phyloP scores from a whole-genome alignment of 2,113 vertebrate species.

The Triplophysa dalaica region DNA sequence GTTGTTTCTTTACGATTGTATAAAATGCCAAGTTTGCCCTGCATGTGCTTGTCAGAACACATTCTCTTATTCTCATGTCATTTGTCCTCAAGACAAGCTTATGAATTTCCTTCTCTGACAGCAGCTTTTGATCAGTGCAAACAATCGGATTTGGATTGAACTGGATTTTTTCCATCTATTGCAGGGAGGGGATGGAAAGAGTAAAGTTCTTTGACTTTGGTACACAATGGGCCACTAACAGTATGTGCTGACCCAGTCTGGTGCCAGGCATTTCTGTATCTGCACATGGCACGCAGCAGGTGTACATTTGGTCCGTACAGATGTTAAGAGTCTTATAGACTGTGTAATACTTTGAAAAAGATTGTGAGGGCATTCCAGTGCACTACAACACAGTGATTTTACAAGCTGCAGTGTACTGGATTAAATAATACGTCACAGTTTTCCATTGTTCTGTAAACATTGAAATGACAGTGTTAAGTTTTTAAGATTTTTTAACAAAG shows the following conservation, averaged over 20 bases:
- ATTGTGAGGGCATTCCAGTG: slow-evolving; percentile 13
- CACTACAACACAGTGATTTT: slow-evolving; percentile 13
- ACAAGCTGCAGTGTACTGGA: background rate
- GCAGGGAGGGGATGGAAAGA: background rate
- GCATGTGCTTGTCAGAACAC: slow-evolving; percentile 38
- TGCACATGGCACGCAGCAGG: slow-evolving; percentile 26
- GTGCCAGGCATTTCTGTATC: slow-evolving; percentile 11
- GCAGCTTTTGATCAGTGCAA: slow-evolving; percentile 15
- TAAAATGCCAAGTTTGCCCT: slow-evolving; percentile 16
- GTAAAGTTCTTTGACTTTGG: slow-evolving; percentile 23
- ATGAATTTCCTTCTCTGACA: slow-evolving; percentile 16
- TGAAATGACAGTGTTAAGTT: too few species aligned
- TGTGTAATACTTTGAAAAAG: slow-evolving; percentile 17
- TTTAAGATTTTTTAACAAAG: background rate
- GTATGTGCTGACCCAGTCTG: slow-evolving; percentile 5
- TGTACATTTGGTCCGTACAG: background rate
- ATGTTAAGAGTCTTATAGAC: slow-evolving; percentile 29
- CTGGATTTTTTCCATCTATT: slow-evolving; percentile 19
- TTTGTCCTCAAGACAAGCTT: slow-evolving; percentile 38
- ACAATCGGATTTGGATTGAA: slow-evolving; percentile 30
- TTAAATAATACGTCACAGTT: background rate
- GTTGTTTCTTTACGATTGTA: background rate
- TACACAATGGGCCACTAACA: slow-evolving; percentile 5
- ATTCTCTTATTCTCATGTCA: slow-evolving; percentile 21
- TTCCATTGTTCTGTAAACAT: too few species aligned